Evolutionary conservation across 1,140 invertebrate genomes (phyloP).

Genomic region (Zaprionus capensis): DNA sequence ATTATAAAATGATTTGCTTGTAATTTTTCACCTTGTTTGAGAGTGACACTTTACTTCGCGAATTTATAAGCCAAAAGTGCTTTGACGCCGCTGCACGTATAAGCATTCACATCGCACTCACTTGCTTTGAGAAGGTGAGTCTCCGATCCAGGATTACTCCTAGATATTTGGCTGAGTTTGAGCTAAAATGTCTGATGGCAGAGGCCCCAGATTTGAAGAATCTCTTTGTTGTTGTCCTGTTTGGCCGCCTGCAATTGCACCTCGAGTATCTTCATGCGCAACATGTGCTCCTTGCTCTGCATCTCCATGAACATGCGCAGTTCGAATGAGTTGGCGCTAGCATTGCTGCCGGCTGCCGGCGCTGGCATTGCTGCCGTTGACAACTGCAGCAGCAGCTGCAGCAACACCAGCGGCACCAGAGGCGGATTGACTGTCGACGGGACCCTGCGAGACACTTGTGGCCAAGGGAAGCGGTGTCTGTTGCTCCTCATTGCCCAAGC

Average conservation of each 20-base stretch:
- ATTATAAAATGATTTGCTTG: constrained; percentile 41
- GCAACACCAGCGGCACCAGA: constrained; percentile 51
- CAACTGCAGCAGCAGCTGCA: constrained; percentile 35
- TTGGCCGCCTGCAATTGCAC: constrained; percentile 83
- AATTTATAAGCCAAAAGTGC: too few relatives aligned
- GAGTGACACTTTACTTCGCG: too few relatives aligned
- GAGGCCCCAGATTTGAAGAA: too few relatives aligned
- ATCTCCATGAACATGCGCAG: constrained; percentile 82
- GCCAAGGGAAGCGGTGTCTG: constrained; percentile 16
- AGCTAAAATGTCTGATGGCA: too few relatives aligned
- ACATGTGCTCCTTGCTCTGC: constrained; percentile 83
- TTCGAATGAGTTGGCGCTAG: constrained; percentile 54
- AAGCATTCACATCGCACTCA: too few relatives aligned
- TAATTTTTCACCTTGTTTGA: too few relatives aligned
- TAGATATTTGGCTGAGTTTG: too few relatives aligned
- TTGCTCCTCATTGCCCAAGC: constrained; percentile 60
- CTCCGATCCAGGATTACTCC: too few relatives aligned
- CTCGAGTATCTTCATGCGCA: constrained; percentile 84
- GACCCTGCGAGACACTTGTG: constrained; percentile 19
- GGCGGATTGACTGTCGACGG: constrained; percentile 49
- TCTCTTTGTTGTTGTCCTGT: too few relatives aligned
- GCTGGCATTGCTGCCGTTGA: not conserved
- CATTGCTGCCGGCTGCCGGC: constrained; percentile 7
- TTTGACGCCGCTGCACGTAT: too few relatives aligned
- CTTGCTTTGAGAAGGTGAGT: too few relatives aligned